Evolutionary conservation across 2,113 vertebrate species (phyloP).

Genomic region (Oryzias celebensis): DNA sequence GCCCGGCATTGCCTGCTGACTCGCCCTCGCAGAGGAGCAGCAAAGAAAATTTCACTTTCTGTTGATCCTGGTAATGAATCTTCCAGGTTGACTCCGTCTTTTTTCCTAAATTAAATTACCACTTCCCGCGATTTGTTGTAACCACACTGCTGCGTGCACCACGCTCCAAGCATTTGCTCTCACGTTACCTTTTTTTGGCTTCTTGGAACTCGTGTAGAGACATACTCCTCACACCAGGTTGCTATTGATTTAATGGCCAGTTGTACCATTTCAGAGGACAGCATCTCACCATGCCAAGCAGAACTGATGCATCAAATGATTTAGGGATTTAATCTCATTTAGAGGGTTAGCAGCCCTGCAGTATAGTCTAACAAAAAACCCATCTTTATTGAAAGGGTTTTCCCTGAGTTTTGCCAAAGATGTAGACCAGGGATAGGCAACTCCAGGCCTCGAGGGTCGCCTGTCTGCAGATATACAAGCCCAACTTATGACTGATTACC

Average conservation of each 20-base stretch:
- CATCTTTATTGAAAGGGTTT: constrained; percentile 31
- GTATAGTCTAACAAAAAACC: constrained; percentile 33
- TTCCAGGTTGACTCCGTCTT: constrained; percentile 29
- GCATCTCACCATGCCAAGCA: constrained; percentile 52
- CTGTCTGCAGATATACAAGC: no score
- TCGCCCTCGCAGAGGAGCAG: constrained; percentile 40
- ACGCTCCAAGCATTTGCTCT: constrained; percentile 1
- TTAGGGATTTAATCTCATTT: constrained; percentile 62
- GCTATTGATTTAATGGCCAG: constrained; percentile 9
- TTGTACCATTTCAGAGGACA: constrained; percentile 36
- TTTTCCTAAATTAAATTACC: constrained; percentile 59
- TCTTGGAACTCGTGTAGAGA: not conserved
- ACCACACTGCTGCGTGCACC: constrained; percentile 16
- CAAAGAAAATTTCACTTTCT: constrained; percentile 55
- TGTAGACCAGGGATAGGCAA: not conserved
- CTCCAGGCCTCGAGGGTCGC: no score
- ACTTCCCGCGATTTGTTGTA: constrained; percentile 40
- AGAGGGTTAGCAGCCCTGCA: constrained; percentile 19
- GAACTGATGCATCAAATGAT: constrained; percentile 61
- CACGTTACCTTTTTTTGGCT: constrained; percentile 2
- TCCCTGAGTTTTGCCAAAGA: constrained; percentile 10
- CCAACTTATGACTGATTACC: no score
- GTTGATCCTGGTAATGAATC: constrained; percentile 42
- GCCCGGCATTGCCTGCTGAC: constrained; percentile 40
- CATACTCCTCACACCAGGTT: constrained; percentile 10